Evolutionary conservation across 1,140 invertebrate species (phyloP), one percentile per base, ranked within the genome.

Genomic region (Lordiphosa mommai): DNA sequence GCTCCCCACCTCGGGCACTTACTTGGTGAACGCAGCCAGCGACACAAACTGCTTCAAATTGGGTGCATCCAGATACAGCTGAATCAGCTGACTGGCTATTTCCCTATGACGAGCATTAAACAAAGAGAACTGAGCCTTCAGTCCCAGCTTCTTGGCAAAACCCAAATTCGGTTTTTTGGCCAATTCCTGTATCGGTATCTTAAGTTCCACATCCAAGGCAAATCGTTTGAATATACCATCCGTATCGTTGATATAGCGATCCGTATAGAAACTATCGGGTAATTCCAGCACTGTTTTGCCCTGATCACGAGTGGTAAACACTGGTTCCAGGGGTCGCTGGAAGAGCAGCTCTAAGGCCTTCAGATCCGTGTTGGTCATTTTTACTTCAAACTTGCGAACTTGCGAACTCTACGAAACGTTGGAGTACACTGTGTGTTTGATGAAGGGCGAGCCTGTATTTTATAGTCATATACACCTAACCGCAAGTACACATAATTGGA

Each of bases 251-350:
- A 50, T 49, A 72, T 89, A 86, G 32, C 73, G 66, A 58, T 82
- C 86, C 43, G 70, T 73, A 3, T 74, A 87, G 52, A 88, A 91
- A 13, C 88, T 88, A 12, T 90, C 57, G 1, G 93, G 93, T 13
- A 94, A 88, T 50, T 93, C 91, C 65, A 94, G 93, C 0, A 90
- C 89, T 1, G 90, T 88, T 41, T 90, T 91, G 23, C 92, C 87
- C 9, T 92, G 82, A 32, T 92, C 92, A 52, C 93, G 92, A 0
- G 91, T 90, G 10, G 93, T 91, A 70, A 93, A 93, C 4, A 92
- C 89, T 1, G 92, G 92, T 73, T 93, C 93, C 23, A 90, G 66
- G 0, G 92, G 92, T 20, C 92, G 90, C 67, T 93, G 92, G 63
- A 93, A 93, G 2, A 93, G 88, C 37, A 92, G 87, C 10, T 91